phyloP scores from a whole-genome alignment of 1,140 invertebrate genomes.

The Rhagoletis zephyria region DNA sequence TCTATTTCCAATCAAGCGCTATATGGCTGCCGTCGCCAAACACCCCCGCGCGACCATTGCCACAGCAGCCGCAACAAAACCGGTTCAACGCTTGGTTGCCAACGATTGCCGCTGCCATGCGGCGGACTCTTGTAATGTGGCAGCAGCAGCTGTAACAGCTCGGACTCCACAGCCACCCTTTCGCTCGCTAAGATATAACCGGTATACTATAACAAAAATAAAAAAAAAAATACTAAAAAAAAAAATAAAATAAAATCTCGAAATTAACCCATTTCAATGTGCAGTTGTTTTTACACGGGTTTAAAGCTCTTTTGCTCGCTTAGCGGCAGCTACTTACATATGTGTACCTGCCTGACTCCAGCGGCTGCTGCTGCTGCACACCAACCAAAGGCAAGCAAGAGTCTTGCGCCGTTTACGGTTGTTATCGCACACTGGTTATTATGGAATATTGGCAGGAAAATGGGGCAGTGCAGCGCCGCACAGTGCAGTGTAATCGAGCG shows the following conservation, averaged over 20 bases:
- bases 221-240: not conserved
- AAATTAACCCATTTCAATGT: constrained; percentile 52
- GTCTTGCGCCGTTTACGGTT: constrained; percentile 11
- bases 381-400: constrained; percentile 40
- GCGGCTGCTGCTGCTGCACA: not conserved
- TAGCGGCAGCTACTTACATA: not conserved
- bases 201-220: not conserved
- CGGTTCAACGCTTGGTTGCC: constrained; percentile 7
- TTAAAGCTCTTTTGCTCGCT: not conserved
- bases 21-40: not conserved
- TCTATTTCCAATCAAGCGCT: constrained; percentile 35
- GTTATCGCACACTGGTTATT: constrained; percentile 45
- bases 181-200: constrained; percentile 12
- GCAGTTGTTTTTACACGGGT: constrained; percentile 32
- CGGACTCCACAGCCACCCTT: not conserved
- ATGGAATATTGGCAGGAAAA: constrained; percentile 30
- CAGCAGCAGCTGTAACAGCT: not conserved
- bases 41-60: not conserved
- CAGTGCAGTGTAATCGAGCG: constrained; percentile 6
- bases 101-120: constrained; percentile 7
- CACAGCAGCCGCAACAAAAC: constrained; percentile 1
- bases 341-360: not conserved
- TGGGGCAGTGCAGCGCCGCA: constrained; percentile 22
- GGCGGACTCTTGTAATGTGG: not conserved
- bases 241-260: constrained; percentile 6